Percentiles rank a stretch among this genome's conserved stretches.
Conservation (phyloP, 2,888 invertebrate species). For the Stenolophus ochropezus region DNA sequence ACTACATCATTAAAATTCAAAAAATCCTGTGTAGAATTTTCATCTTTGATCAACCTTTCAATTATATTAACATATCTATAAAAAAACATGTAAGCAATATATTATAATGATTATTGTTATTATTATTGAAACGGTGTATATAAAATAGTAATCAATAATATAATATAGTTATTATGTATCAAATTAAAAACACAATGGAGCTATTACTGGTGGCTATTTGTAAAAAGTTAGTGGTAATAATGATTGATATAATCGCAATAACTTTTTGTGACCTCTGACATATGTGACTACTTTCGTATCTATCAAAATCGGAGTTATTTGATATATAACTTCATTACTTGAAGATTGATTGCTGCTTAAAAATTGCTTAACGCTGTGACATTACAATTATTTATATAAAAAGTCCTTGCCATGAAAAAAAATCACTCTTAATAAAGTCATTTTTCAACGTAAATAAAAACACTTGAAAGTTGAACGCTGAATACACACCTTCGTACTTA, state of each 20-base stretch:
- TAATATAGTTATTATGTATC: constrained; percentile 7
- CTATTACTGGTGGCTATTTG: background rate
- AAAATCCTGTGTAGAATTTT: too few relatives aligned
- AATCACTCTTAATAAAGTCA: background rate
- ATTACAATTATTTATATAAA: background rate
- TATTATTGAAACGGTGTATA: background rate
- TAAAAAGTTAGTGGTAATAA: constrained; percentile 14
- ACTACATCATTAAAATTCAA: too few relatives aligned
- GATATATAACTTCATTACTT: constrained; percentile 42
- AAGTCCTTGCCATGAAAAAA: background rate
- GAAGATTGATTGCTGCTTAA: constrained; percentile 3
- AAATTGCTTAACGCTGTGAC: constrained; percentile 3
- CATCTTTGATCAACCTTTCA: too few relatives aligned
- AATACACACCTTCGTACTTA: constrained; percentile 1
- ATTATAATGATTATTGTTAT: background rate
- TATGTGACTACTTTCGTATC: constrained; percentile 11
- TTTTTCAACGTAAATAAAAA: background rate
- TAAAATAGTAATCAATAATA: constrained; percentile 4
- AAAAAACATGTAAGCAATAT: background rate
- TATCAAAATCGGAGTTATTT: constrained; percentile 12
- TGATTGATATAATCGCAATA: constrained; percentile 41
- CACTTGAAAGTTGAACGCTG: background rate
- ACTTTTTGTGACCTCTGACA: constrained; percentile 23
- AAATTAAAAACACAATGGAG: constrained; percentile 31
- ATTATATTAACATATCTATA: too few relatives aligned